phyloP scores from a whole-genome alignment of 2,888 invertebrate species.

The Myathropa florea region DNA sequence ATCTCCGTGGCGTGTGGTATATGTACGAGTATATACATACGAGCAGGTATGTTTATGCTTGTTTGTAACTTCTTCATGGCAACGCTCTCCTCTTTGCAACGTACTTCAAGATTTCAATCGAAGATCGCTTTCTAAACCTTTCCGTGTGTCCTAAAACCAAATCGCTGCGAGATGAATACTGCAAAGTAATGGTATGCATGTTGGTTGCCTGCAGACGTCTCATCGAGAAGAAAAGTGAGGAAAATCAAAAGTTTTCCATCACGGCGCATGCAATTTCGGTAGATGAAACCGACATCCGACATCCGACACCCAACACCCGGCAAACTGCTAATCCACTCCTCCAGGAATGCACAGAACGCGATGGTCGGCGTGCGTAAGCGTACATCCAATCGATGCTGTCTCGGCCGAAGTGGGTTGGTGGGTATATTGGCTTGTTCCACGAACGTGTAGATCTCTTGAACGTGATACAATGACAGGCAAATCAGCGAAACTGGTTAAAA shows the following conservation, averaged over 20 bases:
- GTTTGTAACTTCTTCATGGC: neutral
- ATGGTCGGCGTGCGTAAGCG: neutral
- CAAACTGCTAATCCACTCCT: constrained; percentile 21
- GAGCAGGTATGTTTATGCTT: too few species aligned
- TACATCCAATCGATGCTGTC: neutral
- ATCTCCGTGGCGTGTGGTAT: neutral
- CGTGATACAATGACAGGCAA: constrained; percentile 6
- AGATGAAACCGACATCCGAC: constrained; percentile 36
- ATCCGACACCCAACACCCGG: neutral
- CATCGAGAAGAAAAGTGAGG: constrained; percentile 46
- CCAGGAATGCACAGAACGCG: constrained; percentile 22
- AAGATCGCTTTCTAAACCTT: constrained; percentile 54
- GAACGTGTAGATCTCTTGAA: neutral
- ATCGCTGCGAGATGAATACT: neutral
- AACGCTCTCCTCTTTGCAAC: neutral
- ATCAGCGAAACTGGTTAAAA: constrained; percentile 48
- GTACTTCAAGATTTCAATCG: constrained; percentile 25
- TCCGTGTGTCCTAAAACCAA: constrained; percentile 47
- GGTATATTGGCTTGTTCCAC: constrained; percentile 28
- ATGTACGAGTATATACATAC: neutral
- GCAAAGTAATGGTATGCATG: neutral
- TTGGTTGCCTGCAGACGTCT: constrained; percentile 1
- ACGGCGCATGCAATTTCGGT: constrained; percentile 17
- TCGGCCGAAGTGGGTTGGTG: constrained; percentile 31
- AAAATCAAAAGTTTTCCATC: constrained; percentile 39